Base-by-base conservation (phyloP, 1,140 invertebrate genomes). In the Mizuhopecten yessoensis region DNA sequence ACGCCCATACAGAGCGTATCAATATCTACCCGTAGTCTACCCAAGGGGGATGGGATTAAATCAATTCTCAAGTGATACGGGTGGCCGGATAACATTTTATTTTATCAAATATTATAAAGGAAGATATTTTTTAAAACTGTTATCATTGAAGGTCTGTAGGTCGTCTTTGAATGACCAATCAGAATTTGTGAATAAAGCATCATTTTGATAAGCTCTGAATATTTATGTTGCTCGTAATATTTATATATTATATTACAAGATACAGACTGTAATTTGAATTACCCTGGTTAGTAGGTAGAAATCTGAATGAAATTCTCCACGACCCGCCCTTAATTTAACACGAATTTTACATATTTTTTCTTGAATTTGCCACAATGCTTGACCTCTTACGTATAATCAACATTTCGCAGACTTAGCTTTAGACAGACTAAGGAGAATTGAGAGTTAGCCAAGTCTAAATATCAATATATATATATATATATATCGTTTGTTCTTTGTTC, bases 11-110 rank as follows among this genome's bases (percentile, higher is more conserved):
- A 75, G 57, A 17, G 57, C 29, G 29, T 75, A 75, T 75, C 23
- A 75, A 75, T 75, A n/a, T 75, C 23, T 75, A 29, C 57, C 23
- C 23, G 57, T 29, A 29, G 42, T 45, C n/a, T 29, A 17, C 57
- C 57, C n/a, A 29, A 75, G 29, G 57, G 57, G 57, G 57, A n/a
- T 17, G 23, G 57, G 57, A 75, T 75, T 75, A 75, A 75, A 29
- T 75, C 11, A 5, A 75, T 75, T 75, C 57, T 75, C 23, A 75
- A 75, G 57, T 75, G 57, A 75, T 75, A 75, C 57, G 57, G 57
- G 57, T 75, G 57, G 57, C n/a, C 57, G 57, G n/a, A 29, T 29
- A 75, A 75, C 57, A 75, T 1, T 45, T 45, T n/a, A n/a, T n/a
- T 75, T 75, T 75, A 75, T 75, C 23, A 75, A 75, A 75, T 29